Conservation (phyloP, 1,140 invertebrate genomes). For the Penaeus japonicus region DNA sequence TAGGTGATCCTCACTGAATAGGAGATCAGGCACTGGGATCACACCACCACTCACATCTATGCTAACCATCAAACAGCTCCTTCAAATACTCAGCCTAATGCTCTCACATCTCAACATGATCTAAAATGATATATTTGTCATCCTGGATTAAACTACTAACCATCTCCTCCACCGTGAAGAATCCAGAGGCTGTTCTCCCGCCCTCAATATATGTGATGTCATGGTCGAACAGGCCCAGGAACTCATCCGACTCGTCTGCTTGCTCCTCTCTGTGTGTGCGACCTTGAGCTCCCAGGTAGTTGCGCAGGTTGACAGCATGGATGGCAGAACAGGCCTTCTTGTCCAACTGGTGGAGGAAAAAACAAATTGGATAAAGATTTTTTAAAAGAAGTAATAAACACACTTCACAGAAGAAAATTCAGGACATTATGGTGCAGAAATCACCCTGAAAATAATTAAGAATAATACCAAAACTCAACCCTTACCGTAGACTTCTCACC, state of each 20-base stretch:
- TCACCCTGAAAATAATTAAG: not conserved
- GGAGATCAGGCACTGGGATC: too few species aligned
- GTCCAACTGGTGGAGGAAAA: conserved; percentile 75
- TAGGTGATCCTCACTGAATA: too few species aligned
- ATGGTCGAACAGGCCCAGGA: conserved; percentile 89
- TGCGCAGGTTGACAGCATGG: conserved; percentile 97
- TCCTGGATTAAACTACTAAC: conserved; percentile 64
- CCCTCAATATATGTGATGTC: conserved; percentile 97
- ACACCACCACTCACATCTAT: too few species aligned
- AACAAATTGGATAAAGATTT: not conserved
- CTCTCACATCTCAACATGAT: too few species aligned
- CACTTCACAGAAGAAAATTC: too few species aligned
- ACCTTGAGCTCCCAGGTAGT: conserved; percentile 92
- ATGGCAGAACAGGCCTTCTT: conserved; percentile 99
- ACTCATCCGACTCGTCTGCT: conserved; percentile 94
- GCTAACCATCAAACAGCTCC: too few species aligned
- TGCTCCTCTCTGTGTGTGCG: conserved; percentile 99
- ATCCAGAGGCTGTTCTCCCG: conserved; percentile 94
- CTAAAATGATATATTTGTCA: too few species aligned
- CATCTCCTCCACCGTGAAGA: conserved; percentile 96
- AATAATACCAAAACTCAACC: conserved; percentile 57
- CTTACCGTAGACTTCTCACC: conserved; percentile 91
- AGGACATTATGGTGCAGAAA: not conserved
- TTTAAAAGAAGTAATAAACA: too few species aligned
- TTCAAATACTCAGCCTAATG: too few species aligned